These are phyloP conservation scores for Tiaroga cobitis DNA, from an alignment of 2,797 vertebrate genomes.

Conservation along the genomic window DNA sequence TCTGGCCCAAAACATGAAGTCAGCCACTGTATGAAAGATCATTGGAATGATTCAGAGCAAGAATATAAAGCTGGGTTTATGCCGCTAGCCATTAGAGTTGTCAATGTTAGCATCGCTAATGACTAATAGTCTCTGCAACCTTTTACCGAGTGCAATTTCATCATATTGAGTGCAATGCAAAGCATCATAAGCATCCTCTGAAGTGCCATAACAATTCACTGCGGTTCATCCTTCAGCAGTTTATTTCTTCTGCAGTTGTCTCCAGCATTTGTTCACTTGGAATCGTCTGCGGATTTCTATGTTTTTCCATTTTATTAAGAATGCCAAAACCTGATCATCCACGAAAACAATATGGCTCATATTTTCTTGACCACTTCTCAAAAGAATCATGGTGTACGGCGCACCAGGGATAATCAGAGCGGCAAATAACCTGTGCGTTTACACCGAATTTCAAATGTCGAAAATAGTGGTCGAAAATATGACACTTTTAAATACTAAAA, in stretches of 20 bases:
- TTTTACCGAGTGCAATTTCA: constrained; percentile 65
- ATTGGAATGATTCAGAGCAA: constrained; percentile 39
- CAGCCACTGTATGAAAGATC: constrained; percentile 40
- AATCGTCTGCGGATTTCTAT: constrained; percentile 4
- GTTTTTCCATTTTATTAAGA: constrained; percentile 23
- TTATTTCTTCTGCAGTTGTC: constrained; percentile 58
- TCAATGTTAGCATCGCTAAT: constrained; percentile 60
- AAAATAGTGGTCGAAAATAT: background rate
- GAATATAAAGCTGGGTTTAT: constrained; percentile 51
- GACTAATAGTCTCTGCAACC: constrained; percentile 64
- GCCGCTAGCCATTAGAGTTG: constrained; percentile 51
- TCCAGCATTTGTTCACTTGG: constrained; percentile 57
- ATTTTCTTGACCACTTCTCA: background rate
- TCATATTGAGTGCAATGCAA: constrained; percentile 61
- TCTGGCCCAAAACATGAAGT: constrained; percentile 22
- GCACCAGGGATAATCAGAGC: background rate
- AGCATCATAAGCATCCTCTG: constrained; percentile 67
- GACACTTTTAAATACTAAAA: background rate
- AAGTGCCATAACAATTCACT: constrained; percentile 69
- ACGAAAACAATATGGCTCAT: background rate
- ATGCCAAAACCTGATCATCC: constrained; percentile 16
- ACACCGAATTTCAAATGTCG: background rate
- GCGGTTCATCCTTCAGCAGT: constrained; percentile 64
- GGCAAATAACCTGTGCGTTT: background rate
- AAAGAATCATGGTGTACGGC: background rate